phyloP scores from a whole-genome alignment of 2,113 vertebrate genomes.

The Thermophis baileyi region DNA sequence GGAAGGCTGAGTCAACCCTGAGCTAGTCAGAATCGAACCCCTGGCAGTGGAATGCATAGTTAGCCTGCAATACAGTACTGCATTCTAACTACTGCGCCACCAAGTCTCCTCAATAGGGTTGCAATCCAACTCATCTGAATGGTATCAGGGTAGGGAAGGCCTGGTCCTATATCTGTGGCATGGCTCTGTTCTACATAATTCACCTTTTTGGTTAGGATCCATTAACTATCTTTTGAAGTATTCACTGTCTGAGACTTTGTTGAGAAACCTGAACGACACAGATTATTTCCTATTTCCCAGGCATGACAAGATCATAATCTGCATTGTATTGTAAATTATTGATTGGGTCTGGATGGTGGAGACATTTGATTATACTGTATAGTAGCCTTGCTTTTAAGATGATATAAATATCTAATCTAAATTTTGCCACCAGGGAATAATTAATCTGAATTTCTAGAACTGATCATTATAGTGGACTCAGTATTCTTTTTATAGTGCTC shows the following conservation, averaged over 20 bases:
- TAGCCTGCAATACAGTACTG: background rate
- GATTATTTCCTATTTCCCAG: background rate
- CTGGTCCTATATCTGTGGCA: background rate
- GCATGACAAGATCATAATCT: background rate
- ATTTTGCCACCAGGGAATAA: background rate
- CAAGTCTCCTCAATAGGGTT: background rate
- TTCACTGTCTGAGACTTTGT: background rate
- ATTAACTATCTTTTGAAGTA: background rate
- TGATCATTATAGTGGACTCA: background rate
- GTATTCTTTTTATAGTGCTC: background rate
- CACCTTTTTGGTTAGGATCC: background rate
- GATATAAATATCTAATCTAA: background rate
- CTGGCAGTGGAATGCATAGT: background rate
- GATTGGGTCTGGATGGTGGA: background rate
- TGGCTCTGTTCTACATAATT: background rate
- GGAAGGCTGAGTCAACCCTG: background rate
- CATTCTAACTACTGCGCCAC: background rate
- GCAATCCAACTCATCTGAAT: background rate
- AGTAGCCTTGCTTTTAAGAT: background rate
- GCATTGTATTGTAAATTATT: background rate
- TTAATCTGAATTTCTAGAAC: background rate
- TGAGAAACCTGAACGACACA: background rate
- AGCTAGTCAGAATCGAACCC: background rate
- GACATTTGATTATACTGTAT: background rate
- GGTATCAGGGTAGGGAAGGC: background rate